phyloP scores from a whole-genome alignment of 2,113 vertebrate genomes.

The Lonchura striata region DNA sequence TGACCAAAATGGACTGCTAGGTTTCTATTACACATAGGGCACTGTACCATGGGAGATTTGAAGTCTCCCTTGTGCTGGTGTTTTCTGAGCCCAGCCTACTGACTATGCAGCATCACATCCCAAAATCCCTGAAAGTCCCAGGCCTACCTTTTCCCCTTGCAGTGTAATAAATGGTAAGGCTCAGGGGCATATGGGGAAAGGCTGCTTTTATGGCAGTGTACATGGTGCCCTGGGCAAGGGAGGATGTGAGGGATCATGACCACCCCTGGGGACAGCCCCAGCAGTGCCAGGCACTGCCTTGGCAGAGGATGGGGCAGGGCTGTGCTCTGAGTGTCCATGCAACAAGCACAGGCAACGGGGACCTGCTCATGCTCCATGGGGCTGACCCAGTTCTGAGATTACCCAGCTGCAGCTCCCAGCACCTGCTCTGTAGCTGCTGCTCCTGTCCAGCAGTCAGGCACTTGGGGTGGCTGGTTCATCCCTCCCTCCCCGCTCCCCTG shows the following conservation, averaged over 20 bases:
- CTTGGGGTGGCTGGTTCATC: neutral
- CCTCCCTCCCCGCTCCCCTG: accelerated
- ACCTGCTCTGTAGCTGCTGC: neutral
- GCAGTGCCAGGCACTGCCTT: neutral
- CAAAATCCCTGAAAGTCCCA: neutral
- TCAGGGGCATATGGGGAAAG: accelerated
- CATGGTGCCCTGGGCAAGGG: neutral
- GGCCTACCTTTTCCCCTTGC: neutral
- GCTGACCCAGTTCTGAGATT: accelerated
- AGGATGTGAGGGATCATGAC: neutral
- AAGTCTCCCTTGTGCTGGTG: neutral
- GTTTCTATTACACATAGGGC: neutral
- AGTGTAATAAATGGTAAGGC: neutral
- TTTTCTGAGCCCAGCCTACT: neutral
- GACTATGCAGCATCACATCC: neutral
- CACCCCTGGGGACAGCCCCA: neutral
- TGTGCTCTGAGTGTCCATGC: accelerated
- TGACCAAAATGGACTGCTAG: neutral
- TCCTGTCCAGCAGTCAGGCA: neutral
- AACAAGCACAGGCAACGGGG: accelerated
- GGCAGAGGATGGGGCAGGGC: neutral
- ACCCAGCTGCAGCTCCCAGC: neutral
- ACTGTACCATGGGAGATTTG: accelerated
- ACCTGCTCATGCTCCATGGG: accelerated
- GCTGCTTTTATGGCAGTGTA: neutral